Evolutionary conservation across 1,140 invertebrate species (phyloP), one percentile per base, ranked within the genome.

Genomic region (Panonychus citri): DNA sequence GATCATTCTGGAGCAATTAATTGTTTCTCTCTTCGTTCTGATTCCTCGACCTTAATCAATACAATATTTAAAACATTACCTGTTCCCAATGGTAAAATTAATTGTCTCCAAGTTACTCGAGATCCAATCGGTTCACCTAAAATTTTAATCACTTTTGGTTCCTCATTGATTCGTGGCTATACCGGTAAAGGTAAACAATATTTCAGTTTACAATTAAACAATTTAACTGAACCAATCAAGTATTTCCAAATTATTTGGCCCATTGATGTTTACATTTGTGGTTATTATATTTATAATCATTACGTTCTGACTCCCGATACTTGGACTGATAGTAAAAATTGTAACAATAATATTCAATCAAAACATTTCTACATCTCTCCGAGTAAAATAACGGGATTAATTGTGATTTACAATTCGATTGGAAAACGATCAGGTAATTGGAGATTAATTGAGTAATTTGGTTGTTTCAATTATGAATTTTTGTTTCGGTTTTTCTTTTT

Each of bases 181-280:
- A 86, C 82, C 0, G 84, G 79, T 67, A 91, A 89, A 69, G 87
- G 88, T 27, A 90, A 93, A 74, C 76, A 90, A 60, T 94, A 93
- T 69, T 73, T 91, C 1, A 78, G 78, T 51, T 85, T 93, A 67
- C 83, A 90, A 67, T 88, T 86, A 1, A 60, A 60, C 19, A 85
- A 84, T 64, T 73, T 91, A 42, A 83, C 86, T 3, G 86, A 94
- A 71, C 73, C 78, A 5, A 86, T 94, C 5, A 61, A 60, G 37
- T 40, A 53, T 53, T 53, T 64, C 43, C 39, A 64, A 54, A 55
- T 64, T 54, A 55, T 59, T 53, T 54, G 49, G 53, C 39, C 59
- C 7, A 48, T 80, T 62, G 81, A 89, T 69, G 69, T 89, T 49
- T 77, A 87, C 56, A 75, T 83, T 0, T 79, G 80, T 66, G 83